Evolutionary conservation across 2,797 vertebrate genomes (phyloP).

Genomic region (Malurus leucopterus): DNA sequence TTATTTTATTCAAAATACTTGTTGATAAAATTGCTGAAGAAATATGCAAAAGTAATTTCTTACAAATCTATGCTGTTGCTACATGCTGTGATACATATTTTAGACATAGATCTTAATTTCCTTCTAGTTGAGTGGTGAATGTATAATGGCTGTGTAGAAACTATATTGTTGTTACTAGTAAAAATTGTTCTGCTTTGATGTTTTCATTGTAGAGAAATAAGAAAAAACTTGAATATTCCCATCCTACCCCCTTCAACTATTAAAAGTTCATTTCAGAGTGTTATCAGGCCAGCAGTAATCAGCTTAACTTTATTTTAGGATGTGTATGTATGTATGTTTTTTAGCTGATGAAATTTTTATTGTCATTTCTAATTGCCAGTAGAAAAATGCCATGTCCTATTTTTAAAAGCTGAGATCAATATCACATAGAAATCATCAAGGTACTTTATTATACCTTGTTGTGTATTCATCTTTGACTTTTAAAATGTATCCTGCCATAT

Average conservation of each 20-base stretch:
- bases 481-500: background rate
- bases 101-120: background rate
- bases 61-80: background rate
- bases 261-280: background rate
- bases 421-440: background rate
- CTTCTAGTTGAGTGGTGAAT: background rate
- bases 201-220: background rate
- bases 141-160: background rate
- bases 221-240: background rate
- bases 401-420: background rate
- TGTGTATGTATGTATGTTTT: background rate
- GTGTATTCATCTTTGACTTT: background rate
- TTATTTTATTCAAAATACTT: background rate
- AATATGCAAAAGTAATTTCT: background rate
- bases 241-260: background rate
- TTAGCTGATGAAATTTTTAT: background rate
- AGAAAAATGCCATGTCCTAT: background rate
- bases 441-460: background rate
- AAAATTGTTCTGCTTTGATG: background rate
- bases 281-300: background rate
- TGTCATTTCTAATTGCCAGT: background rate
- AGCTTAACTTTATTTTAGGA: background rate
- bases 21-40: background rate
- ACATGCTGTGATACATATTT: background rate
- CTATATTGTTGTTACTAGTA: background rate